phyloP scores from a whole-genome alignment of 2,888 invertebrate species.

The Lapara coniferarum region DNA sequence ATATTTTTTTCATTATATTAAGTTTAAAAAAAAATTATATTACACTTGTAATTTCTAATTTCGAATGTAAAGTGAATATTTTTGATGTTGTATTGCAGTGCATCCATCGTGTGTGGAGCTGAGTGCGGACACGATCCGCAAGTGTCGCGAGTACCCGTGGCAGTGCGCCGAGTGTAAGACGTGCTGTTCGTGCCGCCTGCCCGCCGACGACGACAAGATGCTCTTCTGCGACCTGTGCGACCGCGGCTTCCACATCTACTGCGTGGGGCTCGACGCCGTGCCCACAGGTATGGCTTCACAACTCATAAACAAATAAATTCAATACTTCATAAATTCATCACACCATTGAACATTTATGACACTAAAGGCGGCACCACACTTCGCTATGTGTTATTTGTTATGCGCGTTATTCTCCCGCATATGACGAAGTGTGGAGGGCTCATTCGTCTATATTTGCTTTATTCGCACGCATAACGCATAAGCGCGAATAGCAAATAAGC shows the following conservation, averaged over 20 bases:
- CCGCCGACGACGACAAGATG: slow-evolving; percentile 95
- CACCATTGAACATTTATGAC: background rate
- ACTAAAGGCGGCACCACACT: no score
- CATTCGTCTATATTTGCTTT: no score
- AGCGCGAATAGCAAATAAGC: no score
- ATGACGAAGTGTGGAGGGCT: no score
- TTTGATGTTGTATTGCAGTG: slow-evolving; percentile 68
- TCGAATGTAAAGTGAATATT: background rate
- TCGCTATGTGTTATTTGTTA: no score
- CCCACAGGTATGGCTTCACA: slow-evolving; percentile 86
- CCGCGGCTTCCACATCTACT: slow-evolving; percentile 96
- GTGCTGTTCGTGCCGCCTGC: slow-evolving; percentile 92
- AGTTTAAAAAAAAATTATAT: no score
- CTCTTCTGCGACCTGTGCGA: slow-evolving; percentile 97
- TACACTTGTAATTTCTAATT: no score
- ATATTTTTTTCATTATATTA: no score
- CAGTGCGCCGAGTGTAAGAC: slow-evolving; percentile 97
- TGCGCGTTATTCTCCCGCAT: no score
- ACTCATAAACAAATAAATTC: background rate
- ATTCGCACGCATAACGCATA: no score
- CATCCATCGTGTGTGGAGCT: slow-evolving; percentile 96
- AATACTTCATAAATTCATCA: background rate
- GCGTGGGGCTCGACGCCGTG: slow-evolving; percentile 88
- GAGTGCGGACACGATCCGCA: slow-evolving; percentile 90
- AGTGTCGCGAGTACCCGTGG: slow-evolving; percentile 94